phyloP scores from a whole-genome alignment of 2,888 invertebrate species.

The Hyposoter dolosus region DNA sequence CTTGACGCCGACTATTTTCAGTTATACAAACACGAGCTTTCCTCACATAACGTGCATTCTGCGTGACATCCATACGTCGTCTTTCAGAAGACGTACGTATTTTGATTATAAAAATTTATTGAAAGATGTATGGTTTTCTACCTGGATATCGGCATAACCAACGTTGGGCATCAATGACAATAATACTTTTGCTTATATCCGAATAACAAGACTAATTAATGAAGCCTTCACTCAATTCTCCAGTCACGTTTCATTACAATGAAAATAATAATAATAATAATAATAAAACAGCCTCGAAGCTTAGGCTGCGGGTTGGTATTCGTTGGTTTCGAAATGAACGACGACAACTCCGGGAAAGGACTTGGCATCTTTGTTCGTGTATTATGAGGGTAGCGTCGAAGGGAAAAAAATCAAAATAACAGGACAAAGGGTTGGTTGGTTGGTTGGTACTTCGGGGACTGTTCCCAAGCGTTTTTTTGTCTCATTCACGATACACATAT shows the following conservation, averaged over 20 bases:
- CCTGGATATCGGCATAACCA: neutral
- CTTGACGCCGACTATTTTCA: neutral
- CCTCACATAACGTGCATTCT: neutral
- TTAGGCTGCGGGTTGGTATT: neutral
- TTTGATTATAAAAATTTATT: neutral
- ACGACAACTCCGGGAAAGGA: conserved; percentile 6
- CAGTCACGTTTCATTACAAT: neutral
- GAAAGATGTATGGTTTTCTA: neutral
- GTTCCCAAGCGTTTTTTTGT: conserved; percentile 25
- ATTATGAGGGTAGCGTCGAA: conserved; percentile 10
- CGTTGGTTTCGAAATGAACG: conserved; percentile 1
- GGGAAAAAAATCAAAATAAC: neutral
- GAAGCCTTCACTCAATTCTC: neutral
- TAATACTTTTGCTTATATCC: neutral
- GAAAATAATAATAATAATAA: neutral
- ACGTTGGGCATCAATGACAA: conserved; percentile 2
- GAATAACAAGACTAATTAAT: conserved; percentile 2
- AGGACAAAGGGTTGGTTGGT: conserved; percentile 21
- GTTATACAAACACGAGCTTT: neutral
- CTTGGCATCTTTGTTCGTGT: conserved; percentile 3
- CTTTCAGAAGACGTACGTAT: neutral
- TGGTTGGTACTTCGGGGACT: conserved; percentile 22
- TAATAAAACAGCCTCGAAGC: neutral
- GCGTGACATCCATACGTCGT: neutral
- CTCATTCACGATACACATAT: conserved; percentile 22